Evolutionary conservation across 2,113 vertebrate genomes (phyloP).

Genomic region (Pica pica): DNA sequence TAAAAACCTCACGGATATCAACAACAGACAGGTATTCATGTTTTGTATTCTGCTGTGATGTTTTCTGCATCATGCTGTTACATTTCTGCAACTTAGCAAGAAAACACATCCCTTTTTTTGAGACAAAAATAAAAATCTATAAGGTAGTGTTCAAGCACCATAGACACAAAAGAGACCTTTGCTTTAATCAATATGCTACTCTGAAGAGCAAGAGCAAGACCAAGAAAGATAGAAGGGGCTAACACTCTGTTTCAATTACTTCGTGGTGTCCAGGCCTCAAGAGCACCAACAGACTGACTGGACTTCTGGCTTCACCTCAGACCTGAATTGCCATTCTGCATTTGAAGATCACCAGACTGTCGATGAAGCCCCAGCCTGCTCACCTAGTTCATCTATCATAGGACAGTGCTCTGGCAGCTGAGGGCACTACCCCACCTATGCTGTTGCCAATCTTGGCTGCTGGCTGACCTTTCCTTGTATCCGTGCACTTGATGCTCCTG

Average conservation of each 20-base stretch:
- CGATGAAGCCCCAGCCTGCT: accelerated
- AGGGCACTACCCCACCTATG: too few relatives aligned
- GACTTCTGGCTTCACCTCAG: neutral
- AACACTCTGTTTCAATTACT: neutral
- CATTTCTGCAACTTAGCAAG: slow-evolving; percentile 13
- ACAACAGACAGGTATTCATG: neutral
- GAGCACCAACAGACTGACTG: neutral
- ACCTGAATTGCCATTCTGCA: accelerated
- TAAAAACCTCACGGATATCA: neutral
- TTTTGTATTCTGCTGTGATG: neutral
- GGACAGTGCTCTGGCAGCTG: neutral
- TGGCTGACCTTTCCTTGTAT: neutral
- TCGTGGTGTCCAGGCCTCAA: neutral
- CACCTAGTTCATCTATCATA: neutral
- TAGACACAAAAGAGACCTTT: neutral
- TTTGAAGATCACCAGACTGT: neutral
- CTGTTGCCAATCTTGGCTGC: neutral
- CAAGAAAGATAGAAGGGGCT: neutral
- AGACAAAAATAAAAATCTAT: neutral
- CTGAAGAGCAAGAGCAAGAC: neutral
- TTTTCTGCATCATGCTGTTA: neutral
- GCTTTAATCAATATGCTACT: neutral
- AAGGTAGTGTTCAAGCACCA: neutral
- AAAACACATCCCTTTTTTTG: neutral
- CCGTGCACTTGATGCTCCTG: neutral